These are phyloP conservation scores for Periplaneta americana DNA, from an alignment of 1,140 invertebrate species.

Conservation along the genomic window DNA sequence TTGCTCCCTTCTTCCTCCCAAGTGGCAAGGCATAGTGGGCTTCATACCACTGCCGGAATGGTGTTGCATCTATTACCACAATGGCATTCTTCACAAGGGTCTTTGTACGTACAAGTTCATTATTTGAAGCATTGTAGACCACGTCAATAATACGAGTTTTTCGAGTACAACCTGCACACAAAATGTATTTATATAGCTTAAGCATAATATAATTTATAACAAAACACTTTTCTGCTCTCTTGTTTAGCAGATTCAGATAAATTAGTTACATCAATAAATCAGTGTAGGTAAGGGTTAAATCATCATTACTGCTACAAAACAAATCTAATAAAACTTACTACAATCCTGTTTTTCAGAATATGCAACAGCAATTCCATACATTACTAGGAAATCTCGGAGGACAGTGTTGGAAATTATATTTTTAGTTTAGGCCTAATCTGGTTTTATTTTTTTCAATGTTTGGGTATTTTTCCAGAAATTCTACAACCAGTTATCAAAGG, in stretches of 20 bases:
- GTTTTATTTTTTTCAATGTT: no score
- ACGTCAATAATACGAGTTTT: conserved; percentile 99
- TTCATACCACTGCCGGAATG: conserved; percentile 99
- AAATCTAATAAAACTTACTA: no score
- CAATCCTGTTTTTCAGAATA: no score
- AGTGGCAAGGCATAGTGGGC: conserved; percentile 90
- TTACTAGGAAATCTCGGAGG: no score
- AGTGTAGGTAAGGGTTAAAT: conserved; percentile 18
- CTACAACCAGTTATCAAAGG: no score
- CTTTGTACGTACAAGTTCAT: conserved; percentile 98
- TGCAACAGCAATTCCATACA: no score
- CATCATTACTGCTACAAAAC: conserved; percentile 16
- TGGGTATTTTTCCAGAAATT: no score
- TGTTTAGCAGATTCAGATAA: background rate
- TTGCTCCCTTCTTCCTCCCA: conserved; percentile 93
- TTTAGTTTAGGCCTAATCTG: no score
- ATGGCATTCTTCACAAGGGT: conserved; percentile 98
- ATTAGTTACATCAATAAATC: background rate
- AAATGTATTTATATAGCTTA: conserved; percentile 1
- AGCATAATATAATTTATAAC: background rate
- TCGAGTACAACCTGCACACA: conserved; percentile 61
- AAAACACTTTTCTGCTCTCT: no score
- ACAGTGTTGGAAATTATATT: no score
- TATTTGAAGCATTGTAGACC: conserved; percentile 99
- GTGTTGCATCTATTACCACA: conserved; percentile 95